A percentile compares a stretch with the other conserved stretches of the same genome.
Evolutionary conservation across 2,797 vertebrate species (phyloP).

Genomic region (Microcaecilia unicolor): DNA sequence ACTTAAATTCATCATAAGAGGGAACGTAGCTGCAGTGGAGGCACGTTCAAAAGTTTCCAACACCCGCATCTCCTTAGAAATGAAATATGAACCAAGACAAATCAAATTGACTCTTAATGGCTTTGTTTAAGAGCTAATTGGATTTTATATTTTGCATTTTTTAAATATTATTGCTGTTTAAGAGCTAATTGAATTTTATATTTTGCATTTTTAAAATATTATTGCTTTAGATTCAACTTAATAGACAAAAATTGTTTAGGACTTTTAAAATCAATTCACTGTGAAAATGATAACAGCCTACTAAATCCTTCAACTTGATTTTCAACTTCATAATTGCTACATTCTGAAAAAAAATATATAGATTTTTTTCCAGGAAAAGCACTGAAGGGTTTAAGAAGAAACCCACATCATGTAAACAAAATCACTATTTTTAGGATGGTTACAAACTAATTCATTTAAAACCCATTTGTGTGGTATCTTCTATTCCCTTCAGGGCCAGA

Average conservation of each 20-base stretch:
- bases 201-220: background rate
- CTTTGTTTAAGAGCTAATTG: conserved; percentile 11
- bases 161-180: conserved; percentile 6
- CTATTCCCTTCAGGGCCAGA: conserved; percentile 7
- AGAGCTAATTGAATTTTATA: conserved; percentile 4
- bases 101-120: conserved; percentile 16
- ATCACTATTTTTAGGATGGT: background rate
- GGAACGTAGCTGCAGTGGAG: background rate
- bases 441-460: background rate
- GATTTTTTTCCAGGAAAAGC: too few relatives aligned
- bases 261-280: background rate
- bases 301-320: background rate
- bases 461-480: background rate
- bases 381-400: conserved; percentile 9
- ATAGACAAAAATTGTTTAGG: background rate
- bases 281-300: background rate
- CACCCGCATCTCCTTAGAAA: conserved; percentile 23
- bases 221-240: background rate
- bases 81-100: conserved; percentile 22
- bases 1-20: conserved; percentile 4
- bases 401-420: background rate
- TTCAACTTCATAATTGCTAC: background rate
- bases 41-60: background rate
- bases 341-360: background rate
- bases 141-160: background rate